Base-by-base conservation (phyloP, 2,797 vertebrate species). In the Pelodytes ibericus region DNA sequence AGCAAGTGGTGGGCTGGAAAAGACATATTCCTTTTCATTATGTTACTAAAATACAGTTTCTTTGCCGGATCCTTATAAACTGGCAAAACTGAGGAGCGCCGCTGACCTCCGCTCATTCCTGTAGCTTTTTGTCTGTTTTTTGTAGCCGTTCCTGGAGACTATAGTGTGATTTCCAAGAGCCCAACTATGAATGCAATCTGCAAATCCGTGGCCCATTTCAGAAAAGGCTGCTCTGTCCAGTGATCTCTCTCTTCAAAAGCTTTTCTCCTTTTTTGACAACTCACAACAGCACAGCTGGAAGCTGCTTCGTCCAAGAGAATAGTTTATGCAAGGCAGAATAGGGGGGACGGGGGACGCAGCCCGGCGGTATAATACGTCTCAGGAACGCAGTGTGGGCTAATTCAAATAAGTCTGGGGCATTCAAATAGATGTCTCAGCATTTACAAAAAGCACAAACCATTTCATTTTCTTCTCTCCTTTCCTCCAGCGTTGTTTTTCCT, bases 241-340 rank as follows among this genome's bases (percentile, higher is more conserved):
- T 62, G 57, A 76, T 76, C 44, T 76, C 58, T 41, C 53, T 70
- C 65, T 63, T 76, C 47, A 56, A 61, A 70, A 56, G 64, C 57
- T 60, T 76, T 36, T 47, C 18, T 36, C 33, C 47, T 59, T 71
- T 66, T 36, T 44, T 77, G 60, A 47, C 27, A 71, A 31, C 64
- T 58, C 33, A 44, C 74, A 44, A 30, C 13, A 60, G 60, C 74
- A 41, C 60, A 57, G 74, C 67, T 71, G 67, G 74, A 77, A 26
- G 30, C 33, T 0, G 59, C 58, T 57, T 71, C 41, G 31, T 62
- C 22, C 61, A 62, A 41, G 49, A 65, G n/a, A 47, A 61, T 33
- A 41, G 29, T 41, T 41, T 26, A 31, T 30, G n/a, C 30, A 58
- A 25, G 49, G n/a, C n/a, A n/a, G n/a, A n/a, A n/a, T n/a, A n/a